These are phyloP conservation scores for Pomacea canaliculata DNA, from an alignment of 2,888 invertebrate genomes.

Conservation along the genomic window DNA sequence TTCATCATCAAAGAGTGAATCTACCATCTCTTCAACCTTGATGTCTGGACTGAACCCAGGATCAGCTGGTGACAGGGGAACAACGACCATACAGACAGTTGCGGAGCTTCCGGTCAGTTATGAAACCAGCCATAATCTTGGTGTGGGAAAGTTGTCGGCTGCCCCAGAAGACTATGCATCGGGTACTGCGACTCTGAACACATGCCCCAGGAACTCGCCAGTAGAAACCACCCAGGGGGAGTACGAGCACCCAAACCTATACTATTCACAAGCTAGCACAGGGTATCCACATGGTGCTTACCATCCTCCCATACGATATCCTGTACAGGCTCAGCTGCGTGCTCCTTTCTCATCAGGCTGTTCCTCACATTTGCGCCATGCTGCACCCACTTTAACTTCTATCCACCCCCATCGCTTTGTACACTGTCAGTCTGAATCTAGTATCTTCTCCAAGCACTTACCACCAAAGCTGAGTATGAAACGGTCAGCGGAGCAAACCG, in stretches of 20 bases:
- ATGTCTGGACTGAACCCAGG: too few relatives aligned
- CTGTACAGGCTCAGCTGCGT: not conserved
- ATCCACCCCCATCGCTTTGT: constrained; percentile 16
- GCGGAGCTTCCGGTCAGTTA: too few relatives aligned
- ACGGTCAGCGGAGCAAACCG: constrained; percentile 9
- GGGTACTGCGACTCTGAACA: too few relatives aligned
- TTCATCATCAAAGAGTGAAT: too few relatives aligned
- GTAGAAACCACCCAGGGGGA: constrained; percentile 52
- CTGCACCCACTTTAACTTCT: not conserved
- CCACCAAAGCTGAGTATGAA: constrained; percentile 26
- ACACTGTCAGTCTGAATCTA: constrained; percentile 24
- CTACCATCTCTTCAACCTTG: too few relatives aligned
- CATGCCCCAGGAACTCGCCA: constrained; percentile 50
- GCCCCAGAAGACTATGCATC: too few relatives aligned
- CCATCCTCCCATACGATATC: constrained; percentile 37
- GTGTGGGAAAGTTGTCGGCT: too few relatives aligned
- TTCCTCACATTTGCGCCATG: not conserved
- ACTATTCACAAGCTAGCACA: constrained; percentile 58
- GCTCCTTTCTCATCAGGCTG: not conserved
- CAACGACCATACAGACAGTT: too few relatives aligned
- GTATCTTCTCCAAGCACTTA: constrained; percentile 21
- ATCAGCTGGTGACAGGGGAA: too few relatives aligned
- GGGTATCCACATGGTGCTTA: constrained; percentile 61
- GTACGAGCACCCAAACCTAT: constrained; percentile 54
- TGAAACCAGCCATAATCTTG: too few relatives aligned